phyloP scores from a whole-genome alignment of 2,113 vertebrate genomes.

The Eubucco bourcierii region DNA sequence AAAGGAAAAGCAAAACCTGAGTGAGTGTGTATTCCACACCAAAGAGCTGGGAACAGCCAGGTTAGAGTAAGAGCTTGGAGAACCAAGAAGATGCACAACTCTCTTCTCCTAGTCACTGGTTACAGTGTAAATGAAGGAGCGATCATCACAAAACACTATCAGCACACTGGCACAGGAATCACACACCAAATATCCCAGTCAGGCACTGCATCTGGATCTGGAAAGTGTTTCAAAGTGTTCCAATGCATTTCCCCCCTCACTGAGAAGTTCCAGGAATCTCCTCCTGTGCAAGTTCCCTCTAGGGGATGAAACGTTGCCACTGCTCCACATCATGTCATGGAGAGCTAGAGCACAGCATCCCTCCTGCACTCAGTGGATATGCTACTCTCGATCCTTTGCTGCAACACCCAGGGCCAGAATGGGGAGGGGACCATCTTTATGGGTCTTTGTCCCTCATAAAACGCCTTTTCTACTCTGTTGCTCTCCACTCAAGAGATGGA shows the following conservation, averaged over 20 bases:
- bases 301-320: background rate
- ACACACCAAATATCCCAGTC: too few species aligned
- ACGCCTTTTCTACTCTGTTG: background rate
- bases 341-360: background rate
- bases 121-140: background rate
- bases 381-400: background rate
- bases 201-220: too few species aligned
- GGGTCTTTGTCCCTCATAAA: background rate
- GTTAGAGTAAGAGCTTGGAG: background rate
- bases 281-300: background rate
- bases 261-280: background rate
- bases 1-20: background rate
- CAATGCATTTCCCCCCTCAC: background rate
- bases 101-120: background rate
- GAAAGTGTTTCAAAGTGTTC: background rate
- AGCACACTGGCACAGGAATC: too few species aligned
- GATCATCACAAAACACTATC: too few species aligned
- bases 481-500: background rate
- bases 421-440: accelerated
- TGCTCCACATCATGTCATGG: too few species aligned
- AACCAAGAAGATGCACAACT: background rate
- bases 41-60: background rate
- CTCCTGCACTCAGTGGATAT: background rate
- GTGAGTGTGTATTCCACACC: background rate
- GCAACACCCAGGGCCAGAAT: accelerated